Evolutionary conservation across 2,113 vertebrate species (phyloP), one percentile per base, ranked within the genome.

Genomic region (Ifrita kowaldi): DNA sequence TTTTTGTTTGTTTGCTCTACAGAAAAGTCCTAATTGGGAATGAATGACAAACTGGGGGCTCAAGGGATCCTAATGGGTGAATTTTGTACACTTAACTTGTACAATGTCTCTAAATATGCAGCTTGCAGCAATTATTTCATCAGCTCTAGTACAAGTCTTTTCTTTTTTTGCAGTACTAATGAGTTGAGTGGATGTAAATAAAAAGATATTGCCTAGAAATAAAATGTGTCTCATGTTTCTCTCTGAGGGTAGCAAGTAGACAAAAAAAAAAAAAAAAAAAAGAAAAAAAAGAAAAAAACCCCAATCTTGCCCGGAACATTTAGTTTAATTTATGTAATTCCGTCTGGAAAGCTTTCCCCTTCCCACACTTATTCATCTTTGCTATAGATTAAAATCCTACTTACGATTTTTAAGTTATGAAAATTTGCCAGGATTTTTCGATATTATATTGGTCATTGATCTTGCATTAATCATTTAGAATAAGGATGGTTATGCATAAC

Each of bases 101-200:
- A 87, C 77, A 90, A 44, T 42, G 46, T 52, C 15, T 60, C 49
- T 81, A 86, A 94, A 91, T 41, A 73, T 73, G 84, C 69, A 91
- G 52, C 87, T 81, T 85, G 39, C 41, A 96, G 75, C 78, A 86
- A 93, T 92, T 95, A 94, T 88, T 95, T 94, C 71, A 95, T 86
- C 68, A 91, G 23, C 13, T 74, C 3, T 70, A 89, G 46, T 39
- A 91, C 28, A 77, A 65, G 39, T 9, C 14, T 67, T 52, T 84
- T 55, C 1, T 3, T 41, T 47, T 46, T 67, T 49, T 62, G 32
- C 19, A 67, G 23, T 30, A 70, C 56, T 93, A 89, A 95, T 78
- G 90, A 91, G 62, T 59, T 37, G 35, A 79, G 56, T 2, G 18
- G 22, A 79, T 79, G 76, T 63, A 96, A 96, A 96, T 79, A 82